These are phyloP conservation scores for Dallia pectoralis DNA, from an alignment of 2,797 vertebrate genomes.

Conservation along the genomic window DNA sequence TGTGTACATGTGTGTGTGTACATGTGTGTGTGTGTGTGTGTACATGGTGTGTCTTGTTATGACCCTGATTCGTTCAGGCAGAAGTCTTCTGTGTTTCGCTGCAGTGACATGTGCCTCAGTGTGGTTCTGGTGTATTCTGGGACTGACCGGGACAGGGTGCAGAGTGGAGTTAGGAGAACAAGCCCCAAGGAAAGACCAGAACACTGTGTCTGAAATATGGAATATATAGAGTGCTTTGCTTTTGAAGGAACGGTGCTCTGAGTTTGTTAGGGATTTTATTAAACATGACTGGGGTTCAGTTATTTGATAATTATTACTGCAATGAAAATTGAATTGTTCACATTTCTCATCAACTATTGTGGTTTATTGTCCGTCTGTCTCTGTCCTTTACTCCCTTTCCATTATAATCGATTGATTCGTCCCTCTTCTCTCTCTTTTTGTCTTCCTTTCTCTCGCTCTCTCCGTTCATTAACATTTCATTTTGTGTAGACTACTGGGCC, in stretches of 20 bases:
- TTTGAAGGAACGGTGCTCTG: neutral
- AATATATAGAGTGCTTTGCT: neutral
- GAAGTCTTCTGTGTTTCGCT: neutral
- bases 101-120: neutral
- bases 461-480: neutral
- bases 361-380: neutral
- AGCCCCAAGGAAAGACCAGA: neutral
- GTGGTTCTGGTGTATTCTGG: neutral
- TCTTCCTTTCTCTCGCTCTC: neutral
- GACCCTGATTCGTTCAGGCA: neutral
- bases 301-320: neutral
- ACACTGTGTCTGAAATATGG: neutral
- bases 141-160: neutral
- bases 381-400: neutral
- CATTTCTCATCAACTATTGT: neutral
- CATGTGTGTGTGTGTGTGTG: neutral
- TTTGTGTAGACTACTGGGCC: slow-evolving; percentile 82
- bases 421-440: neutral
- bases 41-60: neutral
- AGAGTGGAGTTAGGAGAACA: neutral
- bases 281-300: neutral
- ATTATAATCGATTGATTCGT: neutral
- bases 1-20: neutral
- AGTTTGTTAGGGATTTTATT: neutral
- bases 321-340: neutral